Evolutionary conservation across 2,797 vertebrate species (phyloP).

Genomic region (Pangasius mekongensis): DNA sequence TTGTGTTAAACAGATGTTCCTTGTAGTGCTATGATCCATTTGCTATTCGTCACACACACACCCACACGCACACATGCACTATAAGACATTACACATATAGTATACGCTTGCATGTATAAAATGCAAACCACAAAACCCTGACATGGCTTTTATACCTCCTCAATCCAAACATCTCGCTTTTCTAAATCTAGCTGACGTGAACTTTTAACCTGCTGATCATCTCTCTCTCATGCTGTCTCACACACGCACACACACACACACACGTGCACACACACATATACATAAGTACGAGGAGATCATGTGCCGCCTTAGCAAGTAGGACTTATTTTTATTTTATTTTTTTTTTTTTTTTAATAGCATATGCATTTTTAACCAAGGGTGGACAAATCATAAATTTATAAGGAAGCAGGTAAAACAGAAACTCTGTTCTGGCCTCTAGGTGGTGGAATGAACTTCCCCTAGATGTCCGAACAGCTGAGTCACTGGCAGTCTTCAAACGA

Average conservation of each 20-base stretch:
- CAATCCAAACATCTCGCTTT: neutral
- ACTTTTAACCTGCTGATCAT: conserved; percentile 41
- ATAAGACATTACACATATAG: conserved; percentile 40
- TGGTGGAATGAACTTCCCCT: too few relatives aligned
- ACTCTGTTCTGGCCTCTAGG: too few relatives aligned
- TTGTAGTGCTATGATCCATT: conserved; percentile 57
- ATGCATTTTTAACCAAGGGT: neutral
- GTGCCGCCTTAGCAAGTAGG: too few relatives aligned
- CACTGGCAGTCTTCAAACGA: too few relatives aligned
- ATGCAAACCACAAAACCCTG: neutral
- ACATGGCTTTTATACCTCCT: neutral
- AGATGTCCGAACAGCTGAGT: too few relatives aligned
- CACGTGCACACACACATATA: neutral
- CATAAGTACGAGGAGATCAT: neutral
- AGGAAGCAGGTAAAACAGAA: neutral
- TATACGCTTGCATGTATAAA: conserved; percentile 12
- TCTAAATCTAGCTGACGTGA: conserved; percentile 1
- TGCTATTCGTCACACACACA: conserved; percentile 44
- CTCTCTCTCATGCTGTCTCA: conserved; percentile 1
- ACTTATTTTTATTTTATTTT: too few relatives aligned
- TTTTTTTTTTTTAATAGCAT: too few relatives aligned
- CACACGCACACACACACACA: neutral
- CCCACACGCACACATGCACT: conserved; percentile 6
- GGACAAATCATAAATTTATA: neutral
- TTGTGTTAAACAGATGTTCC: conserved; percentile 59